phyloP scores from a whole-genome alignment of 2,888 invertebrate species.

The Sarcophaga variegata region DNA sequence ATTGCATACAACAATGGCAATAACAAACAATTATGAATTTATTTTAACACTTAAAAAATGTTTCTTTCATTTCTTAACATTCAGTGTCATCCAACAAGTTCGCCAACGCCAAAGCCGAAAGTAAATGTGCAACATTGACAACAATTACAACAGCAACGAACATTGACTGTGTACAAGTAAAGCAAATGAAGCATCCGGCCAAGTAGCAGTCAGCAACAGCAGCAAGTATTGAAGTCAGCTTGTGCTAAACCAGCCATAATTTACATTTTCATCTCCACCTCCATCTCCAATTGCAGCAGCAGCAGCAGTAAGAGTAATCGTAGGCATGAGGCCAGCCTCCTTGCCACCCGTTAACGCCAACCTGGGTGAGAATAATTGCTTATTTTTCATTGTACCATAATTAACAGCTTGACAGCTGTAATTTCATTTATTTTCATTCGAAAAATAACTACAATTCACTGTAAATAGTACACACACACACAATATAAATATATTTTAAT shows the following conservation, averaged over 20 bases:
- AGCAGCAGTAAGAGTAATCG: not conserved
- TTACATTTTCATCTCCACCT: slow-evolving; percentile 7
- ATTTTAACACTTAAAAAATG: too few relatives aligned
- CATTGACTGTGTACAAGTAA: not conserved
- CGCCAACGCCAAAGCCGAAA: too few relatives aligned
- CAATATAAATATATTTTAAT: too few relatives aligned
- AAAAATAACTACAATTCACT: slow-evolving; percentile 54
- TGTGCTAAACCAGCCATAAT: slow-evolving; percentile 38
- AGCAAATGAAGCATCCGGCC: not conserved
- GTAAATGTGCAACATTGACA: not conserved
- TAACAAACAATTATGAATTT: too few relatives aligned
- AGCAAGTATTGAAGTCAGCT: not conserved
- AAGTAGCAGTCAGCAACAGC: not conserved
- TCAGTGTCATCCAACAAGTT: too few relatives aligned
- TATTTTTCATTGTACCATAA: slow-evolving; percentile 58
- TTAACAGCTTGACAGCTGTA: slow-evolving; percentile 68
- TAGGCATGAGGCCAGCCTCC: not conserved
- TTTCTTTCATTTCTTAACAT: too few relatives aligned
- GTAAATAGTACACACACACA: slow-evolving; percentile 15
- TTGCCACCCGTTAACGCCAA: not conserved
- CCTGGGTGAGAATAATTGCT: slow-evolving; percentile 47
- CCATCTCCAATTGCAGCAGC: not conserved
- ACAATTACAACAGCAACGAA: not conserved
- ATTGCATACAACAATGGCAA: too few relatives aligned
- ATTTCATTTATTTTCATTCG: slow-evolving; percentile 65